phyloP scores from a whole-genome alignment of 2,113 vertebrate species.

The Oriolus oriolus region DNA sequence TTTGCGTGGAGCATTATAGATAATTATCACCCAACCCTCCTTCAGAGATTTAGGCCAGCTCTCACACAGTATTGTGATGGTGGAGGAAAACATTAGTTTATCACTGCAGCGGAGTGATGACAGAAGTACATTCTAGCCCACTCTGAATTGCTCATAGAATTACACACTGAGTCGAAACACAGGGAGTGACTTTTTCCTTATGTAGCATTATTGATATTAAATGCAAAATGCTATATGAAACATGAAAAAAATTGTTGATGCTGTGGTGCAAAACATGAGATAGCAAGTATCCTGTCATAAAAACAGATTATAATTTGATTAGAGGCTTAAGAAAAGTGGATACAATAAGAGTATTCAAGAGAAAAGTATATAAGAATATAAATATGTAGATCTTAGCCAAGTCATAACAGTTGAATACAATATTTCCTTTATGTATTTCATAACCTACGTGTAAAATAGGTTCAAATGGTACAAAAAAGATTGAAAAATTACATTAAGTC shows the following conservation, averaged over 20 bases:
- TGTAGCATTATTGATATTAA: not conserved
- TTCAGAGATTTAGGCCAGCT: not conserved
- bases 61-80: not conserved
- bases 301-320: not conserved
- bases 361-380: not conserved
- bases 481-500: not conserved
- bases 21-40: not conserved
- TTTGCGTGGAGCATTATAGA: not conserved
- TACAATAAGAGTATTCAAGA: not conserved
- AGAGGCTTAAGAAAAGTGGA: not conserved
- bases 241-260: not conserved
- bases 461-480: not conserved
- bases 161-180: not conserved
- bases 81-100: not conserved
- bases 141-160: not conserved
- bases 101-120: not conserved
- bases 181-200: not conserved
- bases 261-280: not conserved
- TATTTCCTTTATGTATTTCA: not conserved
- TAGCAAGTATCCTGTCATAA: not conserved
- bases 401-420: not conserved
- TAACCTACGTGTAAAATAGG: not conserved
- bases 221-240: not conserved
- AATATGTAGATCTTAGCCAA: not conserved
- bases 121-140: not conserved